Evolutionary conservation across 2,797 vertebrate genomes (phyloP), one percentile per base, ranked within the genome.

Genomic region (Macropodus opercularis): DNA sequence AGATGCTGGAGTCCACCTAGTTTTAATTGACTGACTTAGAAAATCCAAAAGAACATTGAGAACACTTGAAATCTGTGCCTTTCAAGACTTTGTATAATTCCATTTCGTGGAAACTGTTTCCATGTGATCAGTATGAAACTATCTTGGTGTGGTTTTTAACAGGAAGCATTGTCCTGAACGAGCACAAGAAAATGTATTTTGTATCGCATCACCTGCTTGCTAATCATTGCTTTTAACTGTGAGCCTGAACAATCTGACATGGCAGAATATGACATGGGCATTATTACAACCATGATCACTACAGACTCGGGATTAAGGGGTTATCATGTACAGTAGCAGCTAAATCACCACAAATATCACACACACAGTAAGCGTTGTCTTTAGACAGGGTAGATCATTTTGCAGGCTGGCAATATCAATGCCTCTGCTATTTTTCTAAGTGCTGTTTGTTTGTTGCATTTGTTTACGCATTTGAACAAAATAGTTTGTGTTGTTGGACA

Each of bases 321-420:
- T 6, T 43, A 43, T 63, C 63, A 47, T 17, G 19, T 19, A n/a
- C n/a, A n/a, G n/a, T n/a, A 21, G 50, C 54, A 42, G 46, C 34
- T 74, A 38, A 59, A 64, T 79, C 63, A 59, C n/a, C n/a, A n/a
- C n/a, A n/a, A n/a, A n/a, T n/a, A 61, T 78, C 67, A 64, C 49
- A 60, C 42, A 63, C 5, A 8, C n/a, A n/a, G n/a, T n/a, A n/a
- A n/a, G n/a, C n/a, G n/a, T n/a, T n/a, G n/a, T n/a, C n/a, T n/a
- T n/a, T n/a, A n/a, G n/a, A n/a, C n/a, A n/a, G n/a, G n/a, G n/a
- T n/a, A n/a, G n/a, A n/a, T n/a, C n/a, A n/a, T n/a, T n/a, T n/a
- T n/a, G n/a, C n/a, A n/a, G n/a, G n/a, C n/a, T n/a, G n/a, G n/a
- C n/a, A n/a, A n/a, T n/a, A n/a, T n/a, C n/a, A n/a, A n/a, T n/a